Conservation (phyloP, 1,140 invertebrate species). For the Aricia agestis region DNA sequence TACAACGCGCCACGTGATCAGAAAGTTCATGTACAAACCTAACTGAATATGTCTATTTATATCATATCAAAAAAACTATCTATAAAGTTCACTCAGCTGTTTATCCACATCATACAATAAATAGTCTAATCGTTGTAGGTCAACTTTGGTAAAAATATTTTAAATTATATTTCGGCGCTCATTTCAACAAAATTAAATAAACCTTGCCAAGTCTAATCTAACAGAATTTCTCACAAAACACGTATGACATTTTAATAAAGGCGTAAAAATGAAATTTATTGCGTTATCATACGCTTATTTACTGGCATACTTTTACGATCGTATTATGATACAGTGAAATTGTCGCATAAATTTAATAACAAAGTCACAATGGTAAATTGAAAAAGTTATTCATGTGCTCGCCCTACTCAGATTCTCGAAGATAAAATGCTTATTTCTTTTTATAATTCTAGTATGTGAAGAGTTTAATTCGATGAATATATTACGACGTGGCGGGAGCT, state of each 20-base stretch:
- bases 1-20: too few relatives aligned
- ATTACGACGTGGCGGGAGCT: neutral
- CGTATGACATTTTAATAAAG: conserved; percentile 12
- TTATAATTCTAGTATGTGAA: neutral
- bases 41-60: too few relatives aligned
- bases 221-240: neutral
- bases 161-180: too few relatives aligned
- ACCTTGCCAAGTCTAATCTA: neutral
- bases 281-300: conserved; percentile 20
- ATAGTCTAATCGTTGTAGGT: too few relatives aligned
- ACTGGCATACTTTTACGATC: conserved; percentile 19
- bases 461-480: neutral
- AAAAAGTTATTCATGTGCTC: conserved; percentile 22
- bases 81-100: too few relatives aligned
- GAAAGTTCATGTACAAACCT: too few relatives aligned
- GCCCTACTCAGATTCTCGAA: conserved; percentile 14
- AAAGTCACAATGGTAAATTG: conserved; percentile 19
- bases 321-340: conserved; percentile 19
- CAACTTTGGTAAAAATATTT: too few relatives aligned
- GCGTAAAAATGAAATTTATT: conserved; percentile 21
- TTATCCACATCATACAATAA: too few relatives aligned
- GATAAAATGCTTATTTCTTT: conserved; percentile 14
- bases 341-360: conserved; percentile 25
- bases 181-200: too few relatives aligned
- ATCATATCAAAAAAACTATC: too few relatives aligned